Percentiles rank a stretch among this genome's conserved stretches.
Evolutionary conservation across 2,113 vertebrate genomes (phyloP).

Genomic region (Pygathrix nemaeus): DNA sequence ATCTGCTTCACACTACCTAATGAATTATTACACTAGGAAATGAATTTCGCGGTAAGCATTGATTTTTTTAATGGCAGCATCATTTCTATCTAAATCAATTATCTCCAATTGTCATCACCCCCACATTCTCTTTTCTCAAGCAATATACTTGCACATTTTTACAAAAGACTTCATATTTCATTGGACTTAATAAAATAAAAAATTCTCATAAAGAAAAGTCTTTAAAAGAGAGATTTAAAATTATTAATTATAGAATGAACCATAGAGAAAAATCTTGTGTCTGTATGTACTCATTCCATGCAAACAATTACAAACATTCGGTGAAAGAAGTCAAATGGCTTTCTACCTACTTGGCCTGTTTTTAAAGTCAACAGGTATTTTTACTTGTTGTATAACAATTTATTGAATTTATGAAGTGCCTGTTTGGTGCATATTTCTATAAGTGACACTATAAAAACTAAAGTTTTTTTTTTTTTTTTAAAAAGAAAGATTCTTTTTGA

Average conservation of each 20-base stretch:
- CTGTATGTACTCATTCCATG: not conserved
- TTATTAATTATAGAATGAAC: not conserved
- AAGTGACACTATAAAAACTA: not conserved
- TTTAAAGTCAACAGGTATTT: slow-evolving; percentile 5
- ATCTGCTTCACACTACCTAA: not conserved
- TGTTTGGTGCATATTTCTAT: slow-evolving; percentile 5
- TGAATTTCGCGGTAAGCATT: not conserved
- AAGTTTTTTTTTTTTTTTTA: not conserved
- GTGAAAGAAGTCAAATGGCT: not conserved
- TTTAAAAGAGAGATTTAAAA: slow-evolving; percentile 3
- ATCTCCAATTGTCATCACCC: not conserved
- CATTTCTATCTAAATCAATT: not conserved
- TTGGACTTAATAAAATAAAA: slow-evolving; percentile 13
- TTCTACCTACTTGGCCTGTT: slow-evolving; percentile 14
- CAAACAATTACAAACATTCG: slow-evolving; percentile 12
- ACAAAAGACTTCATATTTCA: not conserved
- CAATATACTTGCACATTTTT: not conserved
- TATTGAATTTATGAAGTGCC: slow-evolving; percentile 6
- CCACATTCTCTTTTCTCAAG: not conserved
- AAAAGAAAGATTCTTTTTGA: not conserved
- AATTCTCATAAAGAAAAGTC: not conserved
- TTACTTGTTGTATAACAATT: slow-evolving; percentile 28
- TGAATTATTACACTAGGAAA: not conserved
- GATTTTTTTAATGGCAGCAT: not conserved
- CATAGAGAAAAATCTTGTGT: not conserved